Base-by-base conservation (phyloP, 2,797 vertebrate genomes). In the Sebastes steindachneri region DNA sequence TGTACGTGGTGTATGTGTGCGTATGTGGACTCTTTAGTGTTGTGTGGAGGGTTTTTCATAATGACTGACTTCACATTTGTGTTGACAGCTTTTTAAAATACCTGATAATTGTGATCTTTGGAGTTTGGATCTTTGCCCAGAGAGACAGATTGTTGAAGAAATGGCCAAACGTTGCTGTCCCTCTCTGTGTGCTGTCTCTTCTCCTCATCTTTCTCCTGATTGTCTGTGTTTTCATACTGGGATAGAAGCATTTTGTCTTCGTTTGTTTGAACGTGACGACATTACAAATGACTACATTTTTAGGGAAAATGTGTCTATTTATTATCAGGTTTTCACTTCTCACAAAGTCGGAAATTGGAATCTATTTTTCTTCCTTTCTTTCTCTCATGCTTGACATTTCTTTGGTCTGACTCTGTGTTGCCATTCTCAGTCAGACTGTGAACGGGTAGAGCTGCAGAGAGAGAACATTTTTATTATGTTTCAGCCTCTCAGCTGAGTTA, bases 331-430 rank as follows among this genome's bases (percentile, higher is more conserved):
- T 60, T 60, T 72, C 26, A 58, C 41, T 65, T 84, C 54, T 71
- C 53, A 71, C 41, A 3, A 48, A 48, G 41, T 48, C 0, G 41
- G 71, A 78, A 86, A 78, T 25, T 93, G 15, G 41, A 48, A 48
- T 15, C 41, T 48, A 48, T 48, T 48, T 48, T 48, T 48, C 15
- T 48, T 17, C 0, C 41, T 48, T 17, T 48, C 41, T 48, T 45
- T 45, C 6, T 48, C 7, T 48, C 41, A 8, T 48, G 1, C 41
- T 48, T 48, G 41, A 48, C 41, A 48, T 48, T 81, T 84, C 74
- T 86, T 87, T 72, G 68, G 64, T 77, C 71, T 83, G 68, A 74
- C 65, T 84, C 72, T 75, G 35, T 73, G 63, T 71, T 80, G 73
- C 65, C 74, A 28, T 59, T 48, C 48, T 76, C 71, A 57, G 60